phyloP scores from a whole-genome alignment of 1,140 invertebrate species.

The Diorhabda sublineata region DNA sequence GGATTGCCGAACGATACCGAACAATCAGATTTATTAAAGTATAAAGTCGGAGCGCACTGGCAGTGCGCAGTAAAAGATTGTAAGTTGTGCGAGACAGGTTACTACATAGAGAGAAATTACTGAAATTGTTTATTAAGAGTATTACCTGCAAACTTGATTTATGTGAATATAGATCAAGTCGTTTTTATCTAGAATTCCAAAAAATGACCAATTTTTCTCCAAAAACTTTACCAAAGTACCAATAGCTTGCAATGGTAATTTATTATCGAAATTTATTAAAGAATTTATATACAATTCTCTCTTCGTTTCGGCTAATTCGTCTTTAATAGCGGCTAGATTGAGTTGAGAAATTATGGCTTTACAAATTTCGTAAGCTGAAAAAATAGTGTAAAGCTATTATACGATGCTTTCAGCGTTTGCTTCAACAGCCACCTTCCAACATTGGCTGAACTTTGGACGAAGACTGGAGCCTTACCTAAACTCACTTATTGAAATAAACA shows the following conservation, averaged over 20 bases:
- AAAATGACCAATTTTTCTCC: conserved; percentile 62
- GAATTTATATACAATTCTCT: conserved; percentile 62
- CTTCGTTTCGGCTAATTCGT: conserved; percentile 56
- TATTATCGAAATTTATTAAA: conserved; percentile 63
- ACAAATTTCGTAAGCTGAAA: conserved; percentile 58
- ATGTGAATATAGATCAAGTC: conserved; percentile 58
- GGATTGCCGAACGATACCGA: too few relatives aligned
- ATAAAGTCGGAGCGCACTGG: too few relatives aligned
- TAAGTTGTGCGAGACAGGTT: too few relatives aligned
- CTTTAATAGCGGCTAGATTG: conserved; percentile 57
- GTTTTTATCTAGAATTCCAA: conserved; percentile 52
- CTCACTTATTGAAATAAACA: too few relatives aligned
- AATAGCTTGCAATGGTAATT: conserved; percentile 63
- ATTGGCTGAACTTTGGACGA: too few relatives aligned
- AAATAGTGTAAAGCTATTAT: conserved; percentile 4
- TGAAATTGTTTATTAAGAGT: conserved; percentile 12
- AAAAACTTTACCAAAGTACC: conserved; percentile 71
- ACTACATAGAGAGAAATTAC: too few relatives aligned
- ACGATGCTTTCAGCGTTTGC: too few relatives aligned
- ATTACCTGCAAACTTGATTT: conserved; percentile 62
- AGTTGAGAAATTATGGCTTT: conserved; percentile 58
- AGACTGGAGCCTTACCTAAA: too few relatives aligned
- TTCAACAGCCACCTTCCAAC: too few relatives aligned
- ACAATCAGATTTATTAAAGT: too few relatives aligned
- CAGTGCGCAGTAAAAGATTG: too few relatives aligned